Conservation (phyloP, 2,797 vertebrate genomes). For the Rhincodon typus region DNA sequence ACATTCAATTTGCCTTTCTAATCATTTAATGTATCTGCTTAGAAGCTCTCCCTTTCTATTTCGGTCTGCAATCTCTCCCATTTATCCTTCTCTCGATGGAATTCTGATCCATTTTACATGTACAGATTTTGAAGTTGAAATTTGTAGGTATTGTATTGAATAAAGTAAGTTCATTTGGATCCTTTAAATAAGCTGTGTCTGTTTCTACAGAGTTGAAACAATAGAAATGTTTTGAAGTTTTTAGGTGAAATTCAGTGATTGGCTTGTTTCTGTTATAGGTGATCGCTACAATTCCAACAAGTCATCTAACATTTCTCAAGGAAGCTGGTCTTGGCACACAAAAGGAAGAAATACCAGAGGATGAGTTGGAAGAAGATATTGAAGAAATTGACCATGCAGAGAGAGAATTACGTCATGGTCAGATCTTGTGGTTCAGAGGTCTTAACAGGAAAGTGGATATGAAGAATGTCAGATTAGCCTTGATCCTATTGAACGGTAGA, state of each 20-base stretch:
- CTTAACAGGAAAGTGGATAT: too few species aligned
- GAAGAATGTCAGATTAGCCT: too few species aligned
- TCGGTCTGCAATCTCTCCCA: too few species aligned
- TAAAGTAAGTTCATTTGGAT: background rate
- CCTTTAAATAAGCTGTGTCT: background rate
- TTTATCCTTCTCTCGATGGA: too few species aligned
- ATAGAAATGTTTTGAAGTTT: background rate
- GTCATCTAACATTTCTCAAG: slow-evolving; percentile 93
- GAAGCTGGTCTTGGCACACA: slow-evolving; percentile 94
- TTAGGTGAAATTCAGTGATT: background rate
- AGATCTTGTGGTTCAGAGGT: slow-evolving; percentile 99
- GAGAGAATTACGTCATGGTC: slow-evolving; percentile 88
- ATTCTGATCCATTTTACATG: too few species aligned
- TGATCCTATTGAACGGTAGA: too few species aligned
- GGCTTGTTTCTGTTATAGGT: slow-evolving; percentile 59
- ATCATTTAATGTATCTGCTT: too few species aligned
- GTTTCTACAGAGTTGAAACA: background rate
- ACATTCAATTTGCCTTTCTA: too few species aligned
- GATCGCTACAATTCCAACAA: slow-evolving; percentile 92
- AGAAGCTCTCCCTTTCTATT: too few species aligned
- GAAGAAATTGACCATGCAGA: slow-evolving; percentile 98
- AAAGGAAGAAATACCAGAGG: slow-evolving; percentile 94
- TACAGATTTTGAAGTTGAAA: too few species aligned
- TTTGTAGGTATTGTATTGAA: too few species aligned
- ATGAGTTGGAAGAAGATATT: slow-evolving; percentile 90